These are phyloP conservation scores for Theonella swinhoei DNA, from an alignment of 37 sponge, comb jelly and placozoan species.

Conservation along the genomic window DNA sequence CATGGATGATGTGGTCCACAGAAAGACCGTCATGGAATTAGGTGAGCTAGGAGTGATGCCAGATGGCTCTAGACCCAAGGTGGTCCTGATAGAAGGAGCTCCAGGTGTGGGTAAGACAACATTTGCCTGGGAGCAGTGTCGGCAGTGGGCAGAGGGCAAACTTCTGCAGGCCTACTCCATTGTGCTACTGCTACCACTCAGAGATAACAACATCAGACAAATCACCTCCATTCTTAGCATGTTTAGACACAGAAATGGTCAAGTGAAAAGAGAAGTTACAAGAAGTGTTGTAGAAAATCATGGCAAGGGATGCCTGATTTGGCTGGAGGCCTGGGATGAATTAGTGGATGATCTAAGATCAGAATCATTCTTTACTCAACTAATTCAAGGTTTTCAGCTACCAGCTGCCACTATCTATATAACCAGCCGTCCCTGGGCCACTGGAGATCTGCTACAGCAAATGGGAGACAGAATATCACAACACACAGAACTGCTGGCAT, in stretches of 20 bases:
- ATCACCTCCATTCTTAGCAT: slow-evolving; percentile 9
- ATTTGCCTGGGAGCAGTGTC: slow-evolving; percentile 17
- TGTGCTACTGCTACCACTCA: too few relatives aligned
- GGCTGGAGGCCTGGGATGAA: too few relatives aligned
- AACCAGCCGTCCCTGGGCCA: too few relatives aligned
- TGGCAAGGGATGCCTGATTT: slow-evolving; percentile 5
- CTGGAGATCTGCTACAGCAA: too few relatives aligned
- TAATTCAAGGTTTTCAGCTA: slow-evolving; percentile 11
- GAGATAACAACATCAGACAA: slow-evolving; percentile 10
- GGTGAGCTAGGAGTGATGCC: not conserved
- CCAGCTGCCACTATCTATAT: too few relatives aligned
- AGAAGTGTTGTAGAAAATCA: not conserved
- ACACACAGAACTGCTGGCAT: too few relatives aligned
- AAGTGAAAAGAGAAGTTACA: not conserved
- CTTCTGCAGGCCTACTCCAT: too few relatives aligned
- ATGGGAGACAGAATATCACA: too few relatives aligned
- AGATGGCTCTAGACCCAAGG: not conserved
- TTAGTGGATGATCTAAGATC: too few relatives aligned
- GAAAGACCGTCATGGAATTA: not conserved
- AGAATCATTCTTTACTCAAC: slow-evolving; percentile 2
- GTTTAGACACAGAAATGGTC: slow-evolving; percentile 8
- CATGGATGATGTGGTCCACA: not conserved
- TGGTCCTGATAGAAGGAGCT: too few relatives aligned
- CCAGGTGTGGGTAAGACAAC: slow-evolving; percentile 32
- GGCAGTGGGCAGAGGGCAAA: too few relatives aligned